Base-by-base conservation (phyloP, 2,113 vertebrate genomes). In the Ascaphus truei region DNA sequence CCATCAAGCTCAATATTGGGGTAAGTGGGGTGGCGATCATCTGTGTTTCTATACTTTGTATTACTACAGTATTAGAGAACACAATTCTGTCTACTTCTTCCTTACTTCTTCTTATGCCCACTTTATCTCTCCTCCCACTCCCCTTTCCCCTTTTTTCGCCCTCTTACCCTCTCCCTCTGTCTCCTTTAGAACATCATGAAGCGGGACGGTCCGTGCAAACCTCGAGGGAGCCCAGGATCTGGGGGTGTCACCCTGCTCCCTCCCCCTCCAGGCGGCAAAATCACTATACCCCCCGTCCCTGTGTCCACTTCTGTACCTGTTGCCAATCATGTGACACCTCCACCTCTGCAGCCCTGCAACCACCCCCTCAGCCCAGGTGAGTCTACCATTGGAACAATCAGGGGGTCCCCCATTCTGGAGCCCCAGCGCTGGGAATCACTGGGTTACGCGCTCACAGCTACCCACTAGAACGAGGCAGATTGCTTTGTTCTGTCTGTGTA, bases 1-100 rank as follows among this genome's bases (percentile, higher is more conserved):
- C 96, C 30, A 98, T 99, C 75, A 98, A 96, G 69, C 84, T 99
- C 43, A 98, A 96, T 78, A 99, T 99, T 39, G 96, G 95, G 90
- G 96, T 99, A 84, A 85, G 86, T 62, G n/a, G n/a, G n/a, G n/a
- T n/a, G n/a, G n/a, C n/a, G n/a, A n/a, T n/a, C n/a, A n/a, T n/a
- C n/a, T n/a, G n/a, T 1, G 65, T 65, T 5, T 15, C 3, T 48
- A 22, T 20, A 6, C 9, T 26, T 51, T 18, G n/a, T 16, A 2
- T 8, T 20, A 9, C 18, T 57, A 57, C n/a, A 9, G 25, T 33
- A 8, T 16, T n/a, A 7, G 25, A 8, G n/a, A 20, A 57, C 31
- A 6, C 11, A 33, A 48, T 58, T 4, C 2, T 36, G 50, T 45
- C 51, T 31, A 37, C 25, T 53, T 20, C 33, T 27, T 50, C 16